Conservation (phyloP, 1,140 invertebrate genomes). For the Zaprionus nigranus region DNA sequence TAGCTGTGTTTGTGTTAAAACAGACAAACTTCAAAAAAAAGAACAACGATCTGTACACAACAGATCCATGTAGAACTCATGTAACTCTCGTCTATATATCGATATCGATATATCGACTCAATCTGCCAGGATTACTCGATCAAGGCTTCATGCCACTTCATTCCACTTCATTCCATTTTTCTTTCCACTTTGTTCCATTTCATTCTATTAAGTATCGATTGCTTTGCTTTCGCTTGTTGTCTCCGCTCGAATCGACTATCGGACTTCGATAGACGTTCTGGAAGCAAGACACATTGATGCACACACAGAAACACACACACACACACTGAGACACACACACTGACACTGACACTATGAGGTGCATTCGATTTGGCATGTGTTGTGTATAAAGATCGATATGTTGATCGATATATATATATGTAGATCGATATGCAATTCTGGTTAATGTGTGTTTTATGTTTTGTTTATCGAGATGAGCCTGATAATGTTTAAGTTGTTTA, state of each 20-base stretch:
- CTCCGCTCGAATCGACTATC: conserved; percentile 1
- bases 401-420: background rate
- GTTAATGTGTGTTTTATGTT: background rate
- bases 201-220: background rate
- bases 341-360: conserved; percentile 8
- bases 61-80: background rate
- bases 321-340: conserved; percentile 13
- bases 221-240: background rate
- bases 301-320: conserved; percentile 11
- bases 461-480: conserved; percentile 1
- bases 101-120: background rate
- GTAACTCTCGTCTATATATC: background rate
- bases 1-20: background rate
- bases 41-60: background rate
- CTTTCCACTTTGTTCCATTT: background rate
- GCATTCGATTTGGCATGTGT: conserved; percentile 7
- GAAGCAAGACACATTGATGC: conserved; percentile 4
- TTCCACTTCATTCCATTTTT: background rate
- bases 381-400: background rate
- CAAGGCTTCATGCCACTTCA: background rate
- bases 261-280: conserved; percentile 10
- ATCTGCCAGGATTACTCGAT: background rate
- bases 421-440: background rate
- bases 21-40: background rate
- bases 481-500: background rate